Percentiles rank a stretch among this genome's conserved stretches.
Conservation (phyloP, 2,113 vertebrate genomes). For the Solea senegalensis region DNA sequence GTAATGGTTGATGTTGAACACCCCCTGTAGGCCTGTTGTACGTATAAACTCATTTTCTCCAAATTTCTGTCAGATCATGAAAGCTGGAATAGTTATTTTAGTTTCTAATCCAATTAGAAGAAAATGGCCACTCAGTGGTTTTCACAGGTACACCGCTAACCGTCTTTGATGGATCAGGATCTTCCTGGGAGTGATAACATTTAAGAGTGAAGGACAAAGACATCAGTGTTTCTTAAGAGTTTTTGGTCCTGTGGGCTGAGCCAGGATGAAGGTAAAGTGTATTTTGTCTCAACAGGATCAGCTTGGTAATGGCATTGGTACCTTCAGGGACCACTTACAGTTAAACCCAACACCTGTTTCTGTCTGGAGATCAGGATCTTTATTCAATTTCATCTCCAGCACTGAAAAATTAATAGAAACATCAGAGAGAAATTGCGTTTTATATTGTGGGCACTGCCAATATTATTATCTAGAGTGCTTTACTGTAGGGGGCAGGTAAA, state of each 20-base stretch:
- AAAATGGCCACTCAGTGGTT: conserved; percentile 35
- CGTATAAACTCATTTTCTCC: background rate
- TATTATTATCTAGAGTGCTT: conserved; percentile 58
- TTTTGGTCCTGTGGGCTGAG: conserved; percentile 37
- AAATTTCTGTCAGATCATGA: background rate
- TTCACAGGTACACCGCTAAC: conserved; percentile 34
- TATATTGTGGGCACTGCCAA: conserved; percentile 46
- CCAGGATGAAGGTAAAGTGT: conserved; percentile 48
- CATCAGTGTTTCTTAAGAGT: conserved; percentile 14
- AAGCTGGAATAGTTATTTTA: background rate
- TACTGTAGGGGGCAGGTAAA: conserved; percentile 7
- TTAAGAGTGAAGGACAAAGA: conserved; percentile 40
- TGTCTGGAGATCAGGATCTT: conserved; percentile 50
- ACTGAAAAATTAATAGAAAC: conserved; percentile 69
- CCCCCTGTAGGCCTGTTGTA: background rate
- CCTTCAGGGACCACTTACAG: conserved; percentile 66
- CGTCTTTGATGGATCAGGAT: conserved; percentile 38
- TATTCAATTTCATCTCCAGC: conserved; percentile 66
- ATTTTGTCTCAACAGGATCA: conserved; percentile 55
- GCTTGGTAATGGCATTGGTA: conserved; percentile 58
- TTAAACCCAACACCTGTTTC: conserved; percentile 56
- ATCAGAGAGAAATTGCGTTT: conserved; percentile 68
- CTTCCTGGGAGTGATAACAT: conserved; percentile 32
- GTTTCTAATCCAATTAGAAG: conserved; percentile 9
- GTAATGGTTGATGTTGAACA: background rate